Percentiles rank a stretch among this genome's conserved stretches.
Conservation (phyloP, 1,140 invertebrate genomes). For the Antheraea pernyi region DNA sequence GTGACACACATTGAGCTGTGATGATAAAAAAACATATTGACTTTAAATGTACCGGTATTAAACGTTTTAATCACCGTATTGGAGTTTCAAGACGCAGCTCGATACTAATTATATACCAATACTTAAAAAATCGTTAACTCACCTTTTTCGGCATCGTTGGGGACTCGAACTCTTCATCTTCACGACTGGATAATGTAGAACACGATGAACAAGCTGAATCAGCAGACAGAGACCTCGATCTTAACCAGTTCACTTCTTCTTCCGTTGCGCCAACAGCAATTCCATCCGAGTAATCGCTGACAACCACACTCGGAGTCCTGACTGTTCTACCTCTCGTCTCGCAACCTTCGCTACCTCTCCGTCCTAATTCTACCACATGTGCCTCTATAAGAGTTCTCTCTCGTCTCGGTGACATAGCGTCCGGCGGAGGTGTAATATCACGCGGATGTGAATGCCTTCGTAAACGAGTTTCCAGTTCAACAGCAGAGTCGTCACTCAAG, state of each 20-base stretch:
- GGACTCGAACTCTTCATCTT: slow-evolving; percentile 80
- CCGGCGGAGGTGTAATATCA: slow-evolving; percentile 57
- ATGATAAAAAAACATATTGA: slow-evolving; percentile 9
- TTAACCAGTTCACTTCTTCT: slow-evolving; percentile 84
- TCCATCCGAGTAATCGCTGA: slow-evolving; percentile 91
- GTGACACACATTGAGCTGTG: slow-evolving; percentile 9
- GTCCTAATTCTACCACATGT: slow-evolving; percentile 64
- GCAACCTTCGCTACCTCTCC: slow-evolving; percentile 66
- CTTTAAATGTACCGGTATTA: background rate
- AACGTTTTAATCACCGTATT: slow-evolving; percentile 1
- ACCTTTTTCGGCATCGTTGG: slow-evolving; percentile 69
- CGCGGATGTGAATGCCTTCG: slow-evolving; percentile 62
- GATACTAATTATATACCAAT: background rate
- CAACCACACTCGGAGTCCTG: slow-evolving; percentile 89
- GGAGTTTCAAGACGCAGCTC: background rate
- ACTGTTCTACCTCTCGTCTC: slow-evolving; percentile 81
- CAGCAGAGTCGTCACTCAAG: slow-evolving; percentile 71
- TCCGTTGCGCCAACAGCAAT: slow-evolving; percentile 82
- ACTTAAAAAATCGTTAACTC: slow-evolving; percentile 20
- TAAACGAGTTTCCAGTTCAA: slow-evolving; percentile 63
- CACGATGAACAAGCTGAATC: slow-evolving; percentile 83
- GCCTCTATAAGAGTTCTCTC: slow-evolving; percentile 72
- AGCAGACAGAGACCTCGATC: slow-evolving; percentile 78
- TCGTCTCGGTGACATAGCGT: slow-evolving; percentile 55
- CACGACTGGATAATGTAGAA: slow-evolving; percentile 85